Conservation (phyloP, 2,888 invertebrate genomes). For the Hyles lineata region DNA sequence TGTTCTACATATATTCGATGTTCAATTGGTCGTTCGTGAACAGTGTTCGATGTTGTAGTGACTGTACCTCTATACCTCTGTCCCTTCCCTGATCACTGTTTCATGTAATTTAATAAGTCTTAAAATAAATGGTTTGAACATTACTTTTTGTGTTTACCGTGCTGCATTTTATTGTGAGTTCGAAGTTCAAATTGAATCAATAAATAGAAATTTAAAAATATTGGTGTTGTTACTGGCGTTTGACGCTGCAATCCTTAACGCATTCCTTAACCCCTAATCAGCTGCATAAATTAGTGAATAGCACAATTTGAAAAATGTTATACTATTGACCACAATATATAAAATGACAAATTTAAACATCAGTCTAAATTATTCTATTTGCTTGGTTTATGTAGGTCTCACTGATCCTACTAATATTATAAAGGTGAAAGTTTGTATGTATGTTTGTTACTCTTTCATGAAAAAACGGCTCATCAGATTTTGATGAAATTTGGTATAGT, state of each 20-base stretch:
- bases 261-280: background rate
- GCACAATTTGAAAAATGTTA: too few species aligned
- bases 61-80: constrained; percentile 59
- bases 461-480: too few species aligned
- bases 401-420: too few species aligned
- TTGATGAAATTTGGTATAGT: too few species aligned
- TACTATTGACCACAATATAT: too few species aligned
- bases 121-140: constrained; percentile 74
- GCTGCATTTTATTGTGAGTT: constrained; percentile 85
- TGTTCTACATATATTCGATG: constrained; percentile 60
- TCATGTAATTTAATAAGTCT: constrained; percentile 76
- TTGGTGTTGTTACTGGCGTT: constrained; percentile 73
- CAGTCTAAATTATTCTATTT: too few species aligned
- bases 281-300: too few species aligned
- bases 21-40: constrained; percentile 58
- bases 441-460: too few species aligned
- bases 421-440: too few species aligned
- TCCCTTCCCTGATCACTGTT: constrained; percentile 66
- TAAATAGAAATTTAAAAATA: constrained; percentile 81
- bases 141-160: constrained; percentile 78
- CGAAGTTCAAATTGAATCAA: constrained; percentile 85
- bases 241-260: constrained; percentile 32
- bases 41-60: constrained; percentile 75
- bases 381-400: too few species aligned
- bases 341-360: too few species aligned